A percentile compares a stretch with the other conserved stretches of the same genome.
Evolutionary conservation across 2,797 vertebrate species (phyloP).

Genomic region (Mus caroli): DNA sequence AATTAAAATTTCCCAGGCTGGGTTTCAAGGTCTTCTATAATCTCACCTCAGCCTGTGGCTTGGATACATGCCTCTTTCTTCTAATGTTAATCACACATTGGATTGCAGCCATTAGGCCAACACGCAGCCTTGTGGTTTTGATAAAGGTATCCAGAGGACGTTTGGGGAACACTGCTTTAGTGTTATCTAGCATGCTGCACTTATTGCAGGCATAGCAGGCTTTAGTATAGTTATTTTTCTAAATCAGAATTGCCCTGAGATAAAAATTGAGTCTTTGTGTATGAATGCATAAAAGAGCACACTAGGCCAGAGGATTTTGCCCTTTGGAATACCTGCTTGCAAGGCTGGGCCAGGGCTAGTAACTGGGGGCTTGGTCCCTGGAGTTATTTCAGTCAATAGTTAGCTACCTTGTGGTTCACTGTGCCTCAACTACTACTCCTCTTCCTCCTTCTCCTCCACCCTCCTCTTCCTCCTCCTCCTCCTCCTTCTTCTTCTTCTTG

Average conservation of each 20-base stretch:
- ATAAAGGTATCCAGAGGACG: neutral
- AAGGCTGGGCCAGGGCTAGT: neutral
- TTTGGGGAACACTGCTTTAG: slow-evolving; percentile 12
- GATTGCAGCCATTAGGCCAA: neutral
- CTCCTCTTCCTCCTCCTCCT: no score
- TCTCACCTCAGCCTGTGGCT: neutral
- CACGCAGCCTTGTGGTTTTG: neutral
- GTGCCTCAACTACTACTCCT: neutral
- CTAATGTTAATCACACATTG: neutral
- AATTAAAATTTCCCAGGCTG: slow-evolving; percentile 18
- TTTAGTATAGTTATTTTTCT: slow-evolving; percentile 24
- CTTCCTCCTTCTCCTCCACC: no score
- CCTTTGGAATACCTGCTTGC: neutral
- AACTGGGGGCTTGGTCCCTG: neutral
- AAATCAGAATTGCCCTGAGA: neutral
- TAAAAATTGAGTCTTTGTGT: slow-evolving; percentile 11
- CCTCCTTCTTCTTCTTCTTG: no score
- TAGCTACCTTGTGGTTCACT: neutral
- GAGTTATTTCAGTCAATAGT: neutral
- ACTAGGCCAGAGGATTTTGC: neutral
- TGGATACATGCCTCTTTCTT: neutral
- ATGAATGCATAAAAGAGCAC: neutral
- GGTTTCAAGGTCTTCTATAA: neutral
- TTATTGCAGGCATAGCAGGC: neutral
- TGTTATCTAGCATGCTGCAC: neutral